phyloP scores from a whole-genome alignment of 2,888 invertebrate species.

The Leptinotarsa tumamoca region DNA sequence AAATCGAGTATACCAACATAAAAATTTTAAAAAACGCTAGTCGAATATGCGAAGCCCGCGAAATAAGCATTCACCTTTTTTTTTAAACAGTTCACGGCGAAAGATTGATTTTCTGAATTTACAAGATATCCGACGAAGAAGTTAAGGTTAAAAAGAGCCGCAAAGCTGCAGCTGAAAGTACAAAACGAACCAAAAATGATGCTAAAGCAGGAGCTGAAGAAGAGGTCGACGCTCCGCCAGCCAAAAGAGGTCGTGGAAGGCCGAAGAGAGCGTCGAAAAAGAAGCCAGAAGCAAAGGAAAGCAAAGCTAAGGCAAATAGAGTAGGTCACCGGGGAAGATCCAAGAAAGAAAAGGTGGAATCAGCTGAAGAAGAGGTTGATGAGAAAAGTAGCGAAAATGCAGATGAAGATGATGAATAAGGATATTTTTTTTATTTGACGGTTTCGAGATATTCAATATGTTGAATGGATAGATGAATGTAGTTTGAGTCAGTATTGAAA shows the following conservation, averaged over 20 bases:
- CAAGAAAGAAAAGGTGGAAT: conserved; percentile 44
- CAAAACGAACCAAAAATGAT: conserved; percentile 43
- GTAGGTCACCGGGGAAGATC: conserved; percentile 41
- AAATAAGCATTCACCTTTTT: too few species aligned
- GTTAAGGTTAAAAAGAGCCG: conserved; percentile 44
- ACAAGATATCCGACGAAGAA: conserved; percentile 44
- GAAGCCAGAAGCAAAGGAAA: conserved; percentile 32
- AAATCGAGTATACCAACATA: too few species aligned
- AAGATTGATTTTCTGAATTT: background rate
- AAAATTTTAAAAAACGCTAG: too few species aligned
- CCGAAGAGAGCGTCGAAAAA: conserved; percentile 41
- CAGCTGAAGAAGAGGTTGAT: conserved; percentile 42
- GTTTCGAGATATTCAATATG: background rate
- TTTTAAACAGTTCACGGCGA: too few species aligned
- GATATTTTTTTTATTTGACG: background rate
- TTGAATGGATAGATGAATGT: background rate
- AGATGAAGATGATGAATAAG: conserved; percentile 38
- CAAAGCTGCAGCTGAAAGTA: conserved; percentile 40
- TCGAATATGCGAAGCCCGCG: too few species aligned
- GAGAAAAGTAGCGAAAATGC: conserved; percentile 43
- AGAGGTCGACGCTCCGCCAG: conserved; percentile 40
- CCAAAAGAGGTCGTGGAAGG: conserved; percentile 41
- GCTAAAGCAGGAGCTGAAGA: conserved; percentile 38
- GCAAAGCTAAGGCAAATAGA: conserved; percentile 39
- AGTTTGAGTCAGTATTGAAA: background rate